Evolutionary conservation across 2,113 vertebrate species (phyloP), one percentile per base, ranked within the genome.

Genomic region (Fregata magnificens): DNA sequence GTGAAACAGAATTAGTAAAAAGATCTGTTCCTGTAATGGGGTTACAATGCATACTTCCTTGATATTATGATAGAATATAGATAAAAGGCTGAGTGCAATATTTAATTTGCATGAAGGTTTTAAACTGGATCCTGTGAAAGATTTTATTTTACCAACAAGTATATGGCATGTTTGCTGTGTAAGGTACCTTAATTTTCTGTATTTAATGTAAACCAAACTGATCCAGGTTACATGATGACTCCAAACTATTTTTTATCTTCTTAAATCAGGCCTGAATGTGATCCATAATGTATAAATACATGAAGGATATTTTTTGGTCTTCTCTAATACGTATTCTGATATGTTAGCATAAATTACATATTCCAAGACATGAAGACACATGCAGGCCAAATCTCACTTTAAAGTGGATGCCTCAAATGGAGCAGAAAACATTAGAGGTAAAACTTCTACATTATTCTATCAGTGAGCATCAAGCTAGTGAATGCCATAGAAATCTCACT

Each of bases 391-490:
- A 93, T 96, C 67, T 95, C 34, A 81, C 84, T 96, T 94, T 93
- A 91, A 96, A 91, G 78, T 86, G 71, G 52, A 71, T 89, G 76
- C 55, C 81, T 96, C 88, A 97, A 97, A 96, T 91, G 86, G 94
- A 92, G 90, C 86, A 95, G 82, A 95, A 97, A 93, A 94, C 70
- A 92, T 90, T 88, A 92, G 88, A 87, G 78, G 61, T 92, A 96
- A 95, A 97, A 97, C 84, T 96, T 97, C 58, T 78, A 29, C 74
- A 70, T 96, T 91, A 94, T 95, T 95, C 78, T 94, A 90, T 95
- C 92, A 92, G 83, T 67, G 86, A 96, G 70, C 89, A 95, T 95
- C 58, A 74, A 73, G 93, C 40, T 79, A 59, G 80, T 84, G 84
- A 92, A 90, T 82, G 74, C 82, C 38, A 25, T 72, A 63, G 94